Evolutionary conservation across 2,888 invertebrate genomes (phyloP).

Genomic region (Pharmacophagus antenor): DNA sequence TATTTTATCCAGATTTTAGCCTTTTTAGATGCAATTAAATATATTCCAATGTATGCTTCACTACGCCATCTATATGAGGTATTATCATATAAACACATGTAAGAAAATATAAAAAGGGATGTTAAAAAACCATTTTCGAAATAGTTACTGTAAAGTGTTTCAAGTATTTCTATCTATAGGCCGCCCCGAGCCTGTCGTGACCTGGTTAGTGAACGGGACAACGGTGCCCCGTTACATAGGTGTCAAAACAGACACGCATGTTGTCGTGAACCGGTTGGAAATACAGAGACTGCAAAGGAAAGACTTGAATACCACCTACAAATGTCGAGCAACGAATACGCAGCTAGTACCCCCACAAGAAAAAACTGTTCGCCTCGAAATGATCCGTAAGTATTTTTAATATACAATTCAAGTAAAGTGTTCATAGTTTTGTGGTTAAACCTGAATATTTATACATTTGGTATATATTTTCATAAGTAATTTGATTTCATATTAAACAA

Average conservation of each 20-base stretch:
- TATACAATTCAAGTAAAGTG: no score
- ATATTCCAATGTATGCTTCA: no score
- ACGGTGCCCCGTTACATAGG: conserved; percentile 85
- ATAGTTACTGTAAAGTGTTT: background rate
- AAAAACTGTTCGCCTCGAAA: conserved; percentile 88
- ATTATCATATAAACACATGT: no score
- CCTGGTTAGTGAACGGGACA: conserved; percentile 89
- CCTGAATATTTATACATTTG: no score
- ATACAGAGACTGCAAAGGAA: conserved; percentile 87
- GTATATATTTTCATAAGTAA: no score
- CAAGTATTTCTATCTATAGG: conserved; percentile 75
- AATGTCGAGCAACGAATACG: conserved; percentile 93
- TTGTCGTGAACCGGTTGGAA: conserved; percentile 89
- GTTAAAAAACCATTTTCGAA: background rate
- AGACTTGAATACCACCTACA: conserved; percentile 91
- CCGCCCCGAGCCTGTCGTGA: conserved; percentile 89
- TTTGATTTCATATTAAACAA: no score
- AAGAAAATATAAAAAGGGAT: no score
- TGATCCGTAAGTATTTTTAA: conserved; percentile 85
- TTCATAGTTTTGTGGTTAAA: no score
- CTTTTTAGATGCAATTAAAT: no score
- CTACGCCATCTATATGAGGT: no score
- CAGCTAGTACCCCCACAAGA: conserved; percentile 90
- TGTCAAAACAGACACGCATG: conserved; percentile 85
- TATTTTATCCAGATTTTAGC: no score